phyloP scores from a whole-genome alignment of 2,888 invertebrate species.

The Carabus problematicus region DNA sequence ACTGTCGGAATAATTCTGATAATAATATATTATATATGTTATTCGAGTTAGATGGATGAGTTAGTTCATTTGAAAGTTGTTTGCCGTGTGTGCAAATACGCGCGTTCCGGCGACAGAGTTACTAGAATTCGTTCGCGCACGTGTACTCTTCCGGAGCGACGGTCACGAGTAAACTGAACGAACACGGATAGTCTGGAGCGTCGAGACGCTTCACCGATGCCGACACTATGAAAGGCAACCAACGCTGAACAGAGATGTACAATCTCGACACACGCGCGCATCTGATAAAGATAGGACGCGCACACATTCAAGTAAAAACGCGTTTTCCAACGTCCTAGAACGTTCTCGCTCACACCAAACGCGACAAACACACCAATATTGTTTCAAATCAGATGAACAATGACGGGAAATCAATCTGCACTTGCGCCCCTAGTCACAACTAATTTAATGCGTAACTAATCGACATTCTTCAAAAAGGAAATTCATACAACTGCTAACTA shows the following conservation, averaged over 20 bases:
- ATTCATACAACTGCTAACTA: background rate
- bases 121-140: background rate
- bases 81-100: too few relatives aligned
- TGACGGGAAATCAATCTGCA: slow-evolving; percentile 4
- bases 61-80: background rate
- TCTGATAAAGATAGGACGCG: too few relatives aligned
- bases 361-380: background rate
- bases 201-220: background rate
- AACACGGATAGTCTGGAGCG: slow-evolving; percentile 3
- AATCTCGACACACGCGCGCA: slow-evolving; percentile 16
- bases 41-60: too few relatives aligned
- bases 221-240: slow-evolving; percentile 1
- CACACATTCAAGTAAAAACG: too few relatives aligned
- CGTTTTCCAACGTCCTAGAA: too few relatives aligned
- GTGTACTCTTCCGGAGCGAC: slow-evolving; percentile 9
- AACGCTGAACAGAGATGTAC: slow-evolving; percentile 5
- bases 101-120: too few relatives aligned
- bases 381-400: background rate
- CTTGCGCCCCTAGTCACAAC: background rate
- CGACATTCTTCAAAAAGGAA: background rate
- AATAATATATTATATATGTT: too few relatives aligned
- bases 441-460: background rate
- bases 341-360: background rate
- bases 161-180: slow-evolving; percentile 18
- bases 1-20: too few relatives aligned